Conservation (phyloP, 2,797 vertebrate genomes). For the Alfaro cultratus region DNA sequence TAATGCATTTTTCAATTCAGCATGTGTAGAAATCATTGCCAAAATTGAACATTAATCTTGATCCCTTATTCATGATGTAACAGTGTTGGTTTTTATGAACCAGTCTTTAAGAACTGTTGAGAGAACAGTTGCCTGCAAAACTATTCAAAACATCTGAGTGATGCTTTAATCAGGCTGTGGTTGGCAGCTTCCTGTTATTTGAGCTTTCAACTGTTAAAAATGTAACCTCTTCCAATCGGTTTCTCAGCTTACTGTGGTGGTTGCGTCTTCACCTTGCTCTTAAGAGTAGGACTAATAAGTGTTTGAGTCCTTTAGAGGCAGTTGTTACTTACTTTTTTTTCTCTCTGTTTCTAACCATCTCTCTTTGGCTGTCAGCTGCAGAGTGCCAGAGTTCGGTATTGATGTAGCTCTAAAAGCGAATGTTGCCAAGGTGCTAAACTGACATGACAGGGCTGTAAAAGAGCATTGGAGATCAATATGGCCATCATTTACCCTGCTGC, state of each 20-base stretch:
- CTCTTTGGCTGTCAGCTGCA: conserved; percentile 36
- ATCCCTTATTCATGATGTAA: background rate
- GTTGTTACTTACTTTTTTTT: conserved; percentile 36
- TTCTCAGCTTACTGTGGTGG: background rate
- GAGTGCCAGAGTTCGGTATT: conserved; percentile 65
- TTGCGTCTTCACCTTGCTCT: conserved; percentile 16
- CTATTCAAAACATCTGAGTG: background rate
- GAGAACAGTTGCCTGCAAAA: background rate
- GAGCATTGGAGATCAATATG: conserved; percentile 69
- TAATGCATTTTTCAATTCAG: background rate
- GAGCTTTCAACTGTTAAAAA: background rate
- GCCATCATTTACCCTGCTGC: conserved; percentile 62
- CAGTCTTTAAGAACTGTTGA: background rate
- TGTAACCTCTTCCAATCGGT: background rate
- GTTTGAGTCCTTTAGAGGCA: conserved; percentile 15
- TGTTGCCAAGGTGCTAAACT: conserved; percentile 76
- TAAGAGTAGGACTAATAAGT: conserved; percentile 17
- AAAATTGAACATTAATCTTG: background rate
- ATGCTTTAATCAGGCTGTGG: background rate
- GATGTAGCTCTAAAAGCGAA: conserved; percentile 62
- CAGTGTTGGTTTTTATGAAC: background rate
- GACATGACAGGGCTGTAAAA: conserved; percentile 72
- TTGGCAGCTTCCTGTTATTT: background rate
- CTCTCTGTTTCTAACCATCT: conserved; percentile 29
- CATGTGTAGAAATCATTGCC: background rate